Evolutionary conservation across 2,888 invertebrate species (phyloP).

Genomic region (Sarcophaga subvicina): DNA sequence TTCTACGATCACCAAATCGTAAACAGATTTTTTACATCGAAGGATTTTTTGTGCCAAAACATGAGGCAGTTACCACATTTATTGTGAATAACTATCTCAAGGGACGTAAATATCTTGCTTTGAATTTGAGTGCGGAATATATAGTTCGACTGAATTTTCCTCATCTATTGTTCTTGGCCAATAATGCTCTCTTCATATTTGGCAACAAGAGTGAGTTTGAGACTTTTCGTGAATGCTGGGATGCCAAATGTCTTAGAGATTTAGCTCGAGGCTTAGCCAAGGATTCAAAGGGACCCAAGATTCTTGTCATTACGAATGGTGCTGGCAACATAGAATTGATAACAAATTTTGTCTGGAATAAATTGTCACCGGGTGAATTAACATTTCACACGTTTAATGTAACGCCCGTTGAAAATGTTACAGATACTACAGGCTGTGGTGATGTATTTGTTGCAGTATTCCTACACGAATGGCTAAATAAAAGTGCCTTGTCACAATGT

Average conservation of each 20-base stretch:
- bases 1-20: conserved; percentile 76
- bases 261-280: conserved; percentile 70
- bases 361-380: conserved; percentile 62
- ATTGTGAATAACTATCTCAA: conserved; percentile 81
- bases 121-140: conserved; percentile 84
- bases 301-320: conserved; percentile 86
- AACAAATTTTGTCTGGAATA: conserved; percentile 74
- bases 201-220: conserved; percentile 83
- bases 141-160: conserved; percentile 81
- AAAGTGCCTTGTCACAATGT: conserved; percentile 80
- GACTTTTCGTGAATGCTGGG: conserved; percentile 79
- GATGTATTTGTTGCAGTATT: conserved; percentile 85
- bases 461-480: conserved; percentile 81
- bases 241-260: conserved; percentile 70
- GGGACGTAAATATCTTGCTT: conserved; percentile 80
- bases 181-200: conserved; percentile 83
- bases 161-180: conserved; percentile 81
- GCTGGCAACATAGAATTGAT: conserved; percentile 83
- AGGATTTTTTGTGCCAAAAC: conserved; percentile 84
- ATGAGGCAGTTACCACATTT: conserved; percentile 81
- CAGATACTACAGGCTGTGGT: conserved; percentile 84
- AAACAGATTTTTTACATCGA: conserved; percentile 83
- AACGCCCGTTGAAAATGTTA: conserved; percentile 79
- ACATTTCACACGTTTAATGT: conserved; percentile 77
- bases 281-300: conserved; percentile 70